phyloP scores from a whole-genome alignment of 2,113 vertebrate genomes.

The Oxygymnocypris stewartii region DNA sequence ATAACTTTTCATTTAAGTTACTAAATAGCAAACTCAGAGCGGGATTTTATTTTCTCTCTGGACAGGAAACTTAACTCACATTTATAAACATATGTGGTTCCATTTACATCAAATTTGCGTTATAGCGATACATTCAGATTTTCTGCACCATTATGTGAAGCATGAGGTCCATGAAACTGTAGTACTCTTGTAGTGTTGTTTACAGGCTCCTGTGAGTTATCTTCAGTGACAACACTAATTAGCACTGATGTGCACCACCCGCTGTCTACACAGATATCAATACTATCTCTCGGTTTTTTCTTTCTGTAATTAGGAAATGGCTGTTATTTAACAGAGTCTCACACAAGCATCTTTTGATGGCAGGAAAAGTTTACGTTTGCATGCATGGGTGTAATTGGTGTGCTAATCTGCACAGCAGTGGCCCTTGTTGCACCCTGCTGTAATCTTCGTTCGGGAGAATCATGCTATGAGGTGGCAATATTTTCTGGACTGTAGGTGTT shows the following conservation, averaged over 20 bases:
- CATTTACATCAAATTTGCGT: conserved; percentile 45
- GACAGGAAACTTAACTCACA: background rate
- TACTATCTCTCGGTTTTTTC: conserved; percentile 22
- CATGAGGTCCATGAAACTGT: conserved; percentile 4
- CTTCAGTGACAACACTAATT: conserved; percentile 52
- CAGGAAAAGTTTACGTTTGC: conserved; percentile 28
- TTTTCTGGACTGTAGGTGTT: background rate
- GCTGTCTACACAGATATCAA: conserved; percentile 36
- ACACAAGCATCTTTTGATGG: conserved; percentile 45
- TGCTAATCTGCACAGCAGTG: conserved; percentile 40
- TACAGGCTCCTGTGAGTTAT: background rate
- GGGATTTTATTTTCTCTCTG: background rate
- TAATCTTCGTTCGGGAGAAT: conserved; percentile 23
- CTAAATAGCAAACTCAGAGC: background rate
- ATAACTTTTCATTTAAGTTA: background rate
- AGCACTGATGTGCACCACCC: conserved; percentile 42
- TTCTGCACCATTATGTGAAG: conserved; percentile 19
- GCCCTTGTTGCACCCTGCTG: background rate
- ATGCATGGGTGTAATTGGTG: conserved; percentile 24
- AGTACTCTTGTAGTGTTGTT: conserved; percentile 23
- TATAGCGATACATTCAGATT: conserved; percentile 29
- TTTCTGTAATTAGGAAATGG: conserved; percentile 46
- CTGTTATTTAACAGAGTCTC: conserved; percentile 45
- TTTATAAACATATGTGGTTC: background rate
- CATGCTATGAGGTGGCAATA: background rate